phyloP scores from a whole-genome alignment of 2,113 vertebrate species.

The Centropristis striata region DNA sequence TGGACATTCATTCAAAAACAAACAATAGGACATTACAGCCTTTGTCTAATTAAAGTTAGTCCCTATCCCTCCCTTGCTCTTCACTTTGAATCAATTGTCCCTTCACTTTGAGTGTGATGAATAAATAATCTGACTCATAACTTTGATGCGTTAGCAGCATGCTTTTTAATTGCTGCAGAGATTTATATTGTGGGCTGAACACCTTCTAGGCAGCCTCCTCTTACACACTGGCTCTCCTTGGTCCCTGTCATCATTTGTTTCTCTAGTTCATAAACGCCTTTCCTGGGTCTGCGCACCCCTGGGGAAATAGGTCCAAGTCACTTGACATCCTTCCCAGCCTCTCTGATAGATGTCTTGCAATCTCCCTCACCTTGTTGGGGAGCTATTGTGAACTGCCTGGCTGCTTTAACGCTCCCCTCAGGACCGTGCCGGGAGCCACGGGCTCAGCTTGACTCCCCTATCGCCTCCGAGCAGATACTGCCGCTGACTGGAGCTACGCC shows the following conservation, averaged over 20 bases:
- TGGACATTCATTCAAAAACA: conserved; percentile 53
- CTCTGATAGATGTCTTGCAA: conserved; percentile 77
- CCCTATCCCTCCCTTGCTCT: not conserved
- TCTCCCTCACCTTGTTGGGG: conserved; percentile 75
- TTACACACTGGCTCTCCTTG: conserved; percentile 24
- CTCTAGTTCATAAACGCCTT: conserved; percentile 74
- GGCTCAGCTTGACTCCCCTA: conserved; percentile 65
- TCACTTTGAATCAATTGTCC: conserved; percentile 36
- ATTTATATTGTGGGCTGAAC: conserved; percentile 31
- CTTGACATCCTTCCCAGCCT: conserved; percentile 68
- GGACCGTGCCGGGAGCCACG: conserved; percentile 52
- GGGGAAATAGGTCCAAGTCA: conserved; percentile 70
- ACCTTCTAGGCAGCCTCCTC: conserved; percentile 30
- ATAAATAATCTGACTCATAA: conserved; percentile 38
- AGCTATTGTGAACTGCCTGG: conserved; percentile 74
- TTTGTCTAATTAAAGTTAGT: conserved; percentile 45
- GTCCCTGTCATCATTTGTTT: conserved; percentile 75
- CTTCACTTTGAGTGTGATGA: conserved; percentile 25
- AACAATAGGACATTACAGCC: conserved; percentile 32
- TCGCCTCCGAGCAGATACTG: conserved; percentile 64
- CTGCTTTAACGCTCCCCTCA: conserved; percentile 74
- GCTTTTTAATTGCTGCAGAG: conserved; percentile 43
- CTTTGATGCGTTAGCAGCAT: conserved; percentile 27
- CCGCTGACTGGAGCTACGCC: conserved; percentile 50
- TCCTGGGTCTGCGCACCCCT: conserved; percentile 41